These are phyloP conservation scores for Neodiprion pinetum DNA, from an alignment of 1,140 invertebrate genomes.

Conservation along the genomic window DNA sequence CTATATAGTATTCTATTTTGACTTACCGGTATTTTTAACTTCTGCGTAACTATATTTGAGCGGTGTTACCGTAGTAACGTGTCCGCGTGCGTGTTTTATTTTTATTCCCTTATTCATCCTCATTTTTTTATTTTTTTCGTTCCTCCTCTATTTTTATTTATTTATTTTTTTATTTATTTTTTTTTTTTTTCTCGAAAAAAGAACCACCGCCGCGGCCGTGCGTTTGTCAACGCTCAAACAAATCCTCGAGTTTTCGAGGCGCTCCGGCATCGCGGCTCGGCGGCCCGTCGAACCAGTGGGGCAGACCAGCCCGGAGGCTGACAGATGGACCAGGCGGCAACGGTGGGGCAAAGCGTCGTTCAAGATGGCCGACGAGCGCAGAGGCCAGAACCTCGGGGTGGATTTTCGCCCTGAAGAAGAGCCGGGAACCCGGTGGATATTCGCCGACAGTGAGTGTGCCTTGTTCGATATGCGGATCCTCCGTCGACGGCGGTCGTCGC, in stretches of 20 bases:
- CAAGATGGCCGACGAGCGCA: conserved; percentile 26
- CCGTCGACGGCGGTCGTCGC: too few species aligned
- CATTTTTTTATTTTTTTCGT: conserved; percentile 1
- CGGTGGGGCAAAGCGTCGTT: conserved; percentile 3
- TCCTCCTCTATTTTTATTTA: conserved; percentile 1
- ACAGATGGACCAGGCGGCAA: conserved; percentile 2
- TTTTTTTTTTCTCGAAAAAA: conserved; percentile 1
- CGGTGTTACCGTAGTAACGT: too few species aligned
- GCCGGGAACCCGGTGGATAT: neutral
- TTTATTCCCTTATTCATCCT: conserved; percentile 13
- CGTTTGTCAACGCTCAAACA: conserved; percentile 13
- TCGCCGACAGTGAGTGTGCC: neutral
- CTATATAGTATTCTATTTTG: conserved; percentile 3
- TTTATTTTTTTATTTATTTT: conserved; percentile 13
- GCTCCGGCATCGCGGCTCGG: neutral
- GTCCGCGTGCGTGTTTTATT: conserved; percentile 4
- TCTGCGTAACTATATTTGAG: neutral
- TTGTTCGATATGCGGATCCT: neutral
- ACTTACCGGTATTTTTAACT: conserved; percentile 3
- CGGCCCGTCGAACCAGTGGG: neutral
- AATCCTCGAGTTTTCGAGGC: neutral
- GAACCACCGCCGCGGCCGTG: neutral
- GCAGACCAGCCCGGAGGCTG: neutral
- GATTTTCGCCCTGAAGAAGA: neutral
- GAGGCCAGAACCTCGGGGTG: neutral